Percentiles rank a stretch among this genome's conserved stretches.
These are phyloP conservation scores for Pipistrellus pipistrellus DNA, from an alignment of 2,797 vertebrate genomes.

Conservation along the genomic window DNA sequence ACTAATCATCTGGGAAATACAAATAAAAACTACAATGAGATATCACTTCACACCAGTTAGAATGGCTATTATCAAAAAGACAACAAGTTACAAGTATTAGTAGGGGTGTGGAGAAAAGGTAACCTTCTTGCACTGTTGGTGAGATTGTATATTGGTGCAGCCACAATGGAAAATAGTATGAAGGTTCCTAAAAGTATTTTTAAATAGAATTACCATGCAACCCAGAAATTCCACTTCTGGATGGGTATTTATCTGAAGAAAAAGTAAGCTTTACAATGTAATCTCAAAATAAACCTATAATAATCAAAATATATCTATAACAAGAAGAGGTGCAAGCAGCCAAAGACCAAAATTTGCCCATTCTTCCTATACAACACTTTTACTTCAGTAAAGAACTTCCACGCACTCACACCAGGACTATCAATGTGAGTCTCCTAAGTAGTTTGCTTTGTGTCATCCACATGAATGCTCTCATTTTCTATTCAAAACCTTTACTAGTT, in stretches of 20 bases:
- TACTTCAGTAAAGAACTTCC: neutral
- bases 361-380: neutral
- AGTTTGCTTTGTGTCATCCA: neutral
- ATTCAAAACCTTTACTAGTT: slow-evolving; percentile 9
- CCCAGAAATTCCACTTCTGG: neutral
- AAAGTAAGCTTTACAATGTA: slow-evolving; percentile 53
- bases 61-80: neutral
- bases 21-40: neutral
- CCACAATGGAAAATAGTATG: neutral
- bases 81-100: neutral
- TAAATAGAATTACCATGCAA: neutral
- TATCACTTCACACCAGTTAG: neutral
- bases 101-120: neutral
- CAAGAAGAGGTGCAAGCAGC: neutral
- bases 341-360: neutral
- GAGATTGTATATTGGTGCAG: neutral
- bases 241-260: neutral
- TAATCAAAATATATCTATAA: neutral
- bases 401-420: neutral
- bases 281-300: slow-evolving; percentile 45
- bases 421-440: neutral
- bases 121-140: neutral
- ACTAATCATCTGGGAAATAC: neutral
- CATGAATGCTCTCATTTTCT: slow-evolving; percentile 2
- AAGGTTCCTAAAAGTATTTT: neutral